Percentiles rank a stretch among this genome's conserved stretches.
Evolutionary conservation across 1,140 invertebrate genomes (phyloP).

Genomic region (Drosophila sechellia): DNA sequence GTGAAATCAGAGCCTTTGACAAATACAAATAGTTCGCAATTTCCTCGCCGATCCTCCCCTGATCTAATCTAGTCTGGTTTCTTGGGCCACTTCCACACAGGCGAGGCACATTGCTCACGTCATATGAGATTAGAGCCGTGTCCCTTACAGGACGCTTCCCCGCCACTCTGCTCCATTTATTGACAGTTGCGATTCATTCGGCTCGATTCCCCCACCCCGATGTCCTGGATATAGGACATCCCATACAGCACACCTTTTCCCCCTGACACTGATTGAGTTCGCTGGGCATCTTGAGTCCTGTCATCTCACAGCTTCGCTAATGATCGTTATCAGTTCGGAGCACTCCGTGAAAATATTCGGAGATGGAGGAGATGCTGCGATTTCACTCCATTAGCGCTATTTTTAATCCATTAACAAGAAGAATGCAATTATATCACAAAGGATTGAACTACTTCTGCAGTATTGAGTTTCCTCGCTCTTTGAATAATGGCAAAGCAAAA

Average conservation of each 20-base stretch:
- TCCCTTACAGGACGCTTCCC: background rate
- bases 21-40: conserved; percentile 68
- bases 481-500: background rate
- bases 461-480: background rate
- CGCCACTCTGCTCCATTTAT: conserved; percentile 65
- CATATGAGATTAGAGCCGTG: conserved; percentile 58
- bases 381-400: conserved; percentile 21
- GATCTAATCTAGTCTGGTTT: conserved; percentile 23
- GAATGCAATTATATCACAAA: background rate
- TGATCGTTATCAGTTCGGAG: conserved; percentile 57
- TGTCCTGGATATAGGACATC: no score
- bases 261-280: conserved; percentile 74
- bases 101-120: conserved; percentile 40
- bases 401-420: conserved; percentile 8
- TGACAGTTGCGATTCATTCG: conserved; percentile 69
- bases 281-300: conserved; percentile 12
- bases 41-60: conserved; percentile 20
- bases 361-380: background rate
- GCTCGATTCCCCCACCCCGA: conserved; percentile 13
- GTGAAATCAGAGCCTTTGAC: conserved; percentile 71
- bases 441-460: background rate
- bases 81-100: conserved; percentile 27
- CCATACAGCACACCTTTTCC: background rate
- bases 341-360: background rate
- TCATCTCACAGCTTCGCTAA: conserved; percentile 17